These are phyloP conservation scores for Cercocebus atys DNA, from an alignment of 2,113 vertebrate genomes.

Conservation along the genomic window DNA sequence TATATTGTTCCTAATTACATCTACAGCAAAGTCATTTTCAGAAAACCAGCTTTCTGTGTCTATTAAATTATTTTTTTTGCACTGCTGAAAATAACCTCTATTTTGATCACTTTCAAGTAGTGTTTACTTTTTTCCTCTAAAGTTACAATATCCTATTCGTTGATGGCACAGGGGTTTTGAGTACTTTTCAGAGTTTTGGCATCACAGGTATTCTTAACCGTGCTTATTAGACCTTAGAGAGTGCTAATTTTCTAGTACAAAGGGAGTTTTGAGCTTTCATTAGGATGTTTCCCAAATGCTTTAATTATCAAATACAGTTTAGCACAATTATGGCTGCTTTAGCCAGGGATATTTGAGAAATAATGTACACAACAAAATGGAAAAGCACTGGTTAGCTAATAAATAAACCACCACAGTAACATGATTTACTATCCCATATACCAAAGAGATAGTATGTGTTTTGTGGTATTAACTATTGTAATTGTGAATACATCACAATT, in stretches of 20 bases:
- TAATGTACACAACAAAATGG: constrained; percentile 58
- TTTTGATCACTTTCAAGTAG: constrained; percentile 62
- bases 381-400: constrained; percentile 67
- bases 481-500: constrained; percentile 68
- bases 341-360: constrained; percentile 68
- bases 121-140: not conserved
- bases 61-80: constrained; percentile 45
- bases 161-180: constrained; percentile 56
- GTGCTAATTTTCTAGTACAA: constrained; percentile 71
- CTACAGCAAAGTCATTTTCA: constrained; percentile 64
- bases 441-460: constrained; percentile 61
- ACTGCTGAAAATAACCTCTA: constrained; percentile 54
- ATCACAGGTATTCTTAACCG: constrained; percentile 59
- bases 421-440: constrained; percentile 57
- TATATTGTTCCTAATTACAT: not conserved
- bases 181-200: constrained; percentile 68
- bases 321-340: constrained; percentile 72
- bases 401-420: constrained; percentile 42
- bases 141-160: constrained; percentile 49
- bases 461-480: constrained; percentile 70
- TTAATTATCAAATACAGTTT: constrained; percentile 76
- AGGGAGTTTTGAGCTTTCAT: constrained; percentile 69
- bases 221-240: constrained; percentile 69
- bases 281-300: constrained; percentile 74
- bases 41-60: constrained; percentile 54